These are phyloP conservation scores for Oligia fasciuncula DNA, from an alignment of 2,888 invertebrate genomes.

Conservation along the genomic window DNA sequence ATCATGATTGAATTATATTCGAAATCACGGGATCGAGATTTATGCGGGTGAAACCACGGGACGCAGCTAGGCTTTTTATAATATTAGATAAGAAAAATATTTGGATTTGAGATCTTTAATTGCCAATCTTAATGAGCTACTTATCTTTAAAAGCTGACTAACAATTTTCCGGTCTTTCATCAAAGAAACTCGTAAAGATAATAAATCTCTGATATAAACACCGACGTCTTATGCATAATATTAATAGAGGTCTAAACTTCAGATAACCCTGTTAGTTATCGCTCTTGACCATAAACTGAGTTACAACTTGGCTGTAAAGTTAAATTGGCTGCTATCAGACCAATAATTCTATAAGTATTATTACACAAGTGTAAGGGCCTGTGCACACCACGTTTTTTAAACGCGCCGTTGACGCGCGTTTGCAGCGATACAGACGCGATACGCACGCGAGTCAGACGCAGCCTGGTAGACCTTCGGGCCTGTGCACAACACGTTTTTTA, in stretches of 20 bases:
- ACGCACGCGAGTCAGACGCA: too few relatives aligned
- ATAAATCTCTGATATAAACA: constrained; percentile 16
- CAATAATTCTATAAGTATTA: not conserved
- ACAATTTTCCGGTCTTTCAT: not conserved
- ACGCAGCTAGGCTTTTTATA: too few relatives aligned
- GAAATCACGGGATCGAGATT: too few relatives aligned
- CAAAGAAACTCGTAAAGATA: constrained; percentile 33
- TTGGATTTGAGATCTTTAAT: not conserved
- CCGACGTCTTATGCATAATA: not conserved
- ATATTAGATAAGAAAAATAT: not conserved
- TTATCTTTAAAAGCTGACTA: not conserved
- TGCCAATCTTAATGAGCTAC: not conserved
- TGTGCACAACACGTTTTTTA: too few relatives aligned
- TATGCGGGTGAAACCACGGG: too few relatives aligned
- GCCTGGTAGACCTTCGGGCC: too few relatives aligned
- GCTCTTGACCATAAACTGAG: constrained; percentile 38
- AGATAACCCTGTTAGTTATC: constrained; percentile 50
- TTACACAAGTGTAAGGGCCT: too few relatives aligned
- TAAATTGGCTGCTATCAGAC: constrained; percentile 18
- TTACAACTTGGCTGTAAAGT: constrained; percentile 41
- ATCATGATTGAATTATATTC: too few relatives aligned
- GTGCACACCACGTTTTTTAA: too few relatives aligned
- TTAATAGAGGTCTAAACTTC: constrained; percentile 7
- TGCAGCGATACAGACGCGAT: too few relatives aligned
- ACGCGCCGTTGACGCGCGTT: too few relatives aligned